Percentiles rank a stretch among this genome's conserved stretches.
phyloP scores from a whole-genome alignment of 1,140 invertebrate genomes.

The Sinonovacula constricta region DNA sequence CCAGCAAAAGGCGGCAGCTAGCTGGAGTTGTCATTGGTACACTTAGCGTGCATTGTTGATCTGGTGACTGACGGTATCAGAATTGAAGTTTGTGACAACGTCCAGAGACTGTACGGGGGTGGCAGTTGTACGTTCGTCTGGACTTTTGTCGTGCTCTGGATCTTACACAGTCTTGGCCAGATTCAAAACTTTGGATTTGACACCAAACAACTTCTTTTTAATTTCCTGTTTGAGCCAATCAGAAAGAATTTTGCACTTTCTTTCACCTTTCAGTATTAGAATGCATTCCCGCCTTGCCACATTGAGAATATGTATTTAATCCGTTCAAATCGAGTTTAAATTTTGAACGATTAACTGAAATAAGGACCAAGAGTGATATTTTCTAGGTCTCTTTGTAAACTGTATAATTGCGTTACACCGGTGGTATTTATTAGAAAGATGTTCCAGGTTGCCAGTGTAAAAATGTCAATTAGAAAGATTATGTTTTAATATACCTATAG shows the following conservation, averaged over 20 bases:
- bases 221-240: constrained; percentile 24
- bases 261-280: constrained; percentile 59
- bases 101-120: constrained; percentile 93
- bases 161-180: constrained; percentile 83
- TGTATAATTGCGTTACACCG: too few species aligned
- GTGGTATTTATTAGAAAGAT: too few species aligned
- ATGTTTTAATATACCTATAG: too few species aligned
- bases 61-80: constrained; percentile 47
- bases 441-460: too few species aligned
- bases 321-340: too few species aligned
- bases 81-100: constrained; percentile 82
- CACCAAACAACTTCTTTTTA: constrained; percentile 20
- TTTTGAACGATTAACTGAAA: too few species aligned
- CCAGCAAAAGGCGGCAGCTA: constrained; percentile 72
- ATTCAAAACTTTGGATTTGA: constrained; percentile 57
- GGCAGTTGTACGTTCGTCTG: constrained; percentile 91
- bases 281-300: constrained; percentile 54
- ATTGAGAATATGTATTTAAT: not conserved
- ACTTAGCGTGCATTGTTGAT: constrained; percentile 38
- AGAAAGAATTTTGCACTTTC: too few species aligned
- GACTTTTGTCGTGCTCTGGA: constrained; percentile 87
- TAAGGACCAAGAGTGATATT: too few species aligned
- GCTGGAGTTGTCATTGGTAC: constrained; percentile 49
- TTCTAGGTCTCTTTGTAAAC: too few species aligned
- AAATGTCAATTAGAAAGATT: too few species aligned